Base-by-base conservation (phyloP, 2,797 vertebrate species). In the Hoplostethus atlanticus region DNA sequence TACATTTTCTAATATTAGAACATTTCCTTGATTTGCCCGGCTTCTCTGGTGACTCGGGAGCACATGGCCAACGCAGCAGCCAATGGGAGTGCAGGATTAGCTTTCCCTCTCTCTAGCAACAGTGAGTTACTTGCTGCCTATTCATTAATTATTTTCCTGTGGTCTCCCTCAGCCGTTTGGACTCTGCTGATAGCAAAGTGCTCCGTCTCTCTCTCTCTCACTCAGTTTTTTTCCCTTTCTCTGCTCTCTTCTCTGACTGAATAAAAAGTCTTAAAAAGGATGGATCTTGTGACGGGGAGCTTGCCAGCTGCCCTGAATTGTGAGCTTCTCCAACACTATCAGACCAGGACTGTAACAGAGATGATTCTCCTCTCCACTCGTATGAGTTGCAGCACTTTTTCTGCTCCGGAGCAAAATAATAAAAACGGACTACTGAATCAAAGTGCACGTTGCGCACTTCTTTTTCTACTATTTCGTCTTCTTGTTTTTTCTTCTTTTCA, bases 1-100 rank as follows among this genome's bases (percentile, higher is more conserved):
- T 93, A 95, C 94, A 92, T 95, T 95, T 95, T 95, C 94, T 95
- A 95, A 95, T 95, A 94, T 95, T 95, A 95, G 94, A 94, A 95
- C 92, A 31, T 94, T 95, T 94, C 90, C 93, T 95, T 94, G 93
- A 95, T 95, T 94, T 95, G 94, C 91, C 92, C 84, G 83, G 93
- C 92, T 91, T 93, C 91, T 91, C 86, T 89, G 87, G 89, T 94
- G 94, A 94, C 92, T 93, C 87, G 68, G 58, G 81, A 93, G 91
- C 94, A 95, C 94, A 94, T 94, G 93, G 91, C 84, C 86, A 50
- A 68, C 68, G 76, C 80, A 21, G 73, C 79, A 86, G 85, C 94
- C 94, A 94, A 95, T 95, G 88, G 84, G 83, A 87, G 76, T 2
- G 42, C 76, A 52, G 93, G 87, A 85, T 90, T 83, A 83, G 86